Conservation (phyloP, 2,888 invertebrate genomes). For the Laothoe populi region DNA sequence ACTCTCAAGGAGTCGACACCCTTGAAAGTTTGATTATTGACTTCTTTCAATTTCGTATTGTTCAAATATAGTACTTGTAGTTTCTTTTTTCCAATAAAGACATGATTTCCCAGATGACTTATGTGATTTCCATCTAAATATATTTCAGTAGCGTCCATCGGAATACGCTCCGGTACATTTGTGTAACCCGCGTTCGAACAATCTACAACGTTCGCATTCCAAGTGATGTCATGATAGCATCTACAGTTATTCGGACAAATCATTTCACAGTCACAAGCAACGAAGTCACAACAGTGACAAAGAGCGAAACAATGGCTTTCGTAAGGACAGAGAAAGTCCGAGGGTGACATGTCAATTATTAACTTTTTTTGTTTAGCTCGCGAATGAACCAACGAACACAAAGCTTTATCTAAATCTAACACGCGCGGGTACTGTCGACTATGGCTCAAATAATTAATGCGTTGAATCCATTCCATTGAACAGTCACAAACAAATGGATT, state of each 20-base stretch:
- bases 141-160: slow-evolving; percentile 95
- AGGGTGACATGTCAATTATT: slow-evolving; percentile 88
- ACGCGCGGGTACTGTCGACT: slow-evolving; percentile 91
- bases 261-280: slow-evolving; percentile 96
- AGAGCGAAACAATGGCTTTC: slow-evolving; percentile 93
- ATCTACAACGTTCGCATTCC: slow-evolving; percentile 93
- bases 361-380: slow-evolving; percentile 89
- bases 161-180: slow-evolving; percentile 90
- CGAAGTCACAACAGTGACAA: slow-evolving; percentile 95
- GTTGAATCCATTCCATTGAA: slow-evolving; percentile 93
- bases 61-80: slow-evolving; percentile 91
- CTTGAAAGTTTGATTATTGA: slow-evolving; percentile 93
- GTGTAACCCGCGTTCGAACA: slow-evolving; percentile 90
- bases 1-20: slow-evolving; percentile 89
- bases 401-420: slow-evolving; percentile 91
- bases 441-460: slow-evolving; percentile 91
- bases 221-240: slow-evolving; percentile 94
- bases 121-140: slow-evolving; percentile 94
- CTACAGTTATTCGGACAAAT: slow-evolving; percentile 93
- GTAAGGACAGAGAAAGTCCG: slow-evolving; percentile 92
- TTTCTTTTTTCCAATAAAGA: slow-evolving; percentile 94
- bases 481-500: slow-evolving; percentile 95
- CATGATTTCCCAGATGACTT: slow-evolving; percentile 91
- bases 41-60: slow-evolving; percentile 89
- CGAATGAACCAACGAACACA: slow-evolving; percentile 89